Evolutionary conservation across 2,888 invertebrate genomes (phyloP).

Genomic region (Rhagophthalmus giganteus): DNA sequence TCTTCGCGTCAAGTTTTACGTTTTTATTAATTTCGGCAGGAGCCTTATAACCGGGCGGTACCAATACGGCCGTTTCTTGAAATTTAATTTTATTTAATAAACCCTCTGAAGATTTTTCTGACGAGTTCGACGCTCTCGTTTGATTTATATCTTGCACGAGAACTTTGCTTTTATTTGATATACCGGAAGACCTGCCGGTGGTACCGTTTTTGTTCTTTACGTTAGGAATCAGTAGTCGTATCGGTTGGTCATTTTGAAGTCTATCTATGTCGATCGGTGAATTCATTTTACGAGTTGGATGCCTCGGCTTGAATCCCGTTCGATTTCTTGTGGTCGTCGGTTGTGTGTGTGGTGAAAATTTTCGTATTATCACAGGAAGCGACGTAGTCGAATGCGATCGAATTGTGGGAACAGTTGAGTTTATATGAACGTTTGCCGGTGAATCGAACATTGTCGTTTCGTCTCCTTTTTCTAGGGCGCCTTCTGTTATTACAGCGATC

Average conservation of each 20-base stretch:
- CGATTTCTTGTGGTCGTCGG: conserved; percentile 43
- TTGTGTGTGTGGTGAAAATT: conserved; percentile 59
- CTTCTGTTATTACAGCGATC: conserved; percentile 66
- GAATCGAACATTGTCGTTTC: conserved; percentile 40
- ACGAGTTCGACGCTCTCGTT: conserved; percentile 9
- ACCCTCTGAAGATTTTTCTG: conserved; percentile 33
- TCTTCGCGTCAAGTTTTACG: no score
- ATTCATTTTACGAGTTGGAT: conserved; percentile 59
- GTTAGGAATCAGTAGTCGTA: conserved; percentile 36
- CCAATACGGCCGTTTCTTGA: conserved; percentile 59
- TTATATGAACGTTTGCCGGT: conserved; percentile 45
- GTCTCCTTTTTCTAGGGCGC: conserved; percentile 48
- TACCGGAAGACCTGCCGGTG: conserved; percentile 59
- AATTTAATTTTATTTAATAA: conserved; percentile 35
- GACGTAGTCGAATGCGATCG: conserved; percentile 43
- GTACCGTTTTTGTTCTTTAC: conserved; percentile 49
- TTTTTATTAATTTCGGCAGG: not conserved
- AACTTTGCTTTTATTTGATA: conserved; percentile 63
- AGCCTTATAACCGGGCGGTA: conserved; percentile 62
- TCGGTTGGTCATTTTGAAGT: conserved; percentile 49
- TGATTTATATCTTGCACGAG: conserved; percentile 59
- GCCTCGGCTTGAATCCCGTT: conserved; percentile 49
- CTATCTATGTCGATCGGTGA: conserved; percentile 38
- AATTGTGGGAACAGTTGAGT: conserved; percentile 56
- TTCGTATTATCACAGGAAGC: conserved; percentile 68